phyloP scores from a whole-genome alignment of 2,113 vertebrate species.

The Emydura subglobosa region DNA sequence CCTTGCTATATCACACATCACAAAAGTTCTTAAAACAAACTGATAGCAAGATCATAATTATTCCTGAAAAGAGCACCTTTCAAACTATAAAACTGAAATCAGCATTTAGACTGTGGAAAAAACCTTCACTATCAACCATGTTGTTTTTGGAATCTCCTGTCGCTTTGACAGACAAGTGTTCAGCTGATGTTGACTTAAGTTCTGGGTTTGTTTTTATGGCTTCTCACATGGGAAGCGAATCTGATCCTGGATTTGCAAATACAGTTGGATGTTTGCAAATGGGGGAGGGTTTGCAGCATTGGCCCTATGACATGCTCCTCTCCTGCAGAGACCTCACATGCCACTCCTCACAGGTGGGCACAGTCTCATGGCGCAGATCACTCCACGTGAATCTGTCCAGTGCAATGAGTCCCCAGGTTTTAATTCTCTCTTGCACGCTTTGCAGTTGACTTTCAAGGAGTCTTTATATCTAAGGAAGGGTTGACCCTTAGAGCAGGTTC shows the following conservation, averaged over 20 bases:
- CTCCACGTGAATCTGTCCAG: background rate
- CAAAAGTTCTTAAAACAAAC: background rate
- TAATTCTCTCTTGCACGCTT: background rate
- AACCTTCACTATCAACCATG: background rate
- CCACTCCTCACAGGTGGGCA: background rate
- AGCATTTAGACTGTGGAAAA: background rate
- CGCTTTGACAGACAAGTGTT: background rate
- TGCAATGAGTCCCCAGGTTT: background rate
- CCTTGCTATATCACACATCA: no score
- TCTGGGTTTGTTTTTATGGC: background rate
- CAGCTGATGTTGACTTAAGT: background rate
- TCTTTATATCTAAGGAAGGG: background rate
- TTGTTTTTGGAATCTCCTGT: background rate
- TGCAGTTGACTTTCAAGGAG: background rate
- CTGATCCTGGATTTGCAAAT: background rate
- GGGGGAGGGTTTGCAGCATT: background rate
- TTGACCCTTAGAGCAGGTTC: background rate
- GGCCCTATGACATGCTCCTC: background rate
- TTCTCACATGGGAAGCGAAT: background rate
- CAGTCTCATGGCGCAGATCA: background rate
- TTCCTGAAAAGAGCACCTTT: background rate
- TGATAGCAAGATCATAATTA: background rate
- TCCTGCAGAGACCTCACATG: background rate
- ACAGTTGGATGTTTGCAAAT: background rate
- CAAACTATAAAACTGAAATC: background rate